Evolutionary conservation across 2,888 invertebrate genomes (phyloP), one percentile per base, ranked within the genome.

Genomic region (Blomia tropicalis): DNA sequence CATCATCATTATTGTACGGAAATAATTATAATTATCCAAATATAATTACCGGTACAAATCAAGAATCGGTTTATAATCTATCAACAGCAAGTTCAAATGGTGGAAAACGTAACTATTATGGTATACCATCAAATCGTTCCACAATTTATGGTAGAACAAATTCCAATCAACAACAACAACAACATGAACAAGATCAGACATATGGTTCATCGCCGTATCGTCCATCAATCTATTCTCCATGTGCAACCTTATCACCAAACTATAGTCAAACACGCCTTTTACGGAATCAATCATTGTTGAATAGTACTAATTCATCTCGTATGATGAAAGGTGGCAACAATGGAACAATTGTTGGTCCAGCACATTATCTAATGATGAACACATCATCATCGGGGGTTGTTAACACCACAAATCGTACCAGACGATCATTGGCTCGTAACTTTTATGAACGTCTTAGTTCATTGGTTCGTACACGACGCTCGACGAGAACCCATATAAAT

Each of bases 381-480:
- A 25, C 23, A 14, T 47, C 23, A 31, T 4, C 14, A 51, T 51
- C 27, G 22, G 22, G 4, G 5, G 17, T 19, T 25, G 17, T 47
- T n/a, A 47, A n/a, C 51, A 51, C 22, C 51, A 25, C 2, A 11
- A 31, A 31, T 54, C 14, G 29, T 30, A n/a, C n/a, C n/a, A 2
- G 27, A 29, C 56, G 56, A 56, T 56, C 56, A 56, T 36, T 56
- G 17, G 56, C 56, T 27, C 56, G 56, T 22, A 56, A 56, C 29
- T 23, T 56, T 36, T 56, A 56, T 56, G 56, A 56, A 29, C 56
- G 56, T 56, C 56, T 56, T 36, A 56, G 56, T 36, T 56, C 29
- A 31, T 36, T 56, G 3, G 51, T 47, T 27, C 51, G 51, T 11
- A 36, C 7, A 17, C 36, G 36, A 11, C 7, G 36, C 7, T 7